A percentile compares a stretch with the other conserved stretches of the same genome.
Evolutionary conservation across 2,797 vertebrate species (phyloP).

Genomic region (Setipinna tenuifilis): DNA sequence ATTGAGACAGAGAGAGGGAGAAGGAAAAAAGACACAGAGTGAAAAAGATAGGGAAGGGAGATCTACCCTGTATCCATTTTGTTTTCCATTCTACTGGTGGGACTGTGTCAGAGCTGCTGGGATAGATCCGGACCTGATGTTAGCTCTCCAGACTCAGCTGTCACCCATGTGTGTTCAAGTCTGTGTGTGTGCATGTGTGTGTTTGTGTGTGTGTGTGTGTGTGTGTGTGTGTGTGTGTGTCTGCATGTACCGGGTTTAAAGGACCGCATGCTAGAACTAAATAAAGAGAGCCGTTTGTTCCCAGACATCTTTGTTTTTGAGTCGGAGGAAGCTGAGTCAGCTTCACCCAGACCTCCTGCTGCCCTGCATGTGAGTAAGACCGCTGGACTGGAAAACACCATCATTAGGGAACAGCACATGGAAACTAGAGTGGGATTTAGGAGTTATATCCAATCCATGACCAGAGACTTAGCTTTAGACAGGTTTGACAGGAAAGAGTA

Average conservation of each 20-base stretch:
- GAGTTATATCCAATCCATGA: too few species aligned
- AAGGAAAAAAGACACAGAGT: not conserved
- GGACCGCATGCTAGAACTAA: not conserved
- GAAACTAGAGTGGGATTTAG: not conserved
- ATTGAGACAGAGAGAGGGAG: not conserved
- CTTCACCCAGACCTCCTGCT: not conserved
- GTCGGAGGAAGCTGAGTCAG: constrained; percentile 14
- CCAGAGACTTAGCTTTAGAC: too few species aligned
- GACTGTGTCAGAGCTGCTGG: not conserved
- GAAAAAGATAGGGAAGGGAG: not conserved
- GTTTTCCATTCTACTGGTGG: not conserved
- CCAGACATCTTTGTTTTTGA: constrained; percentile 24
- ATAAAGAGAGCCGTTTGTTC: not conserved
- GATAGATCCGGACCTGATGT: not conserved
- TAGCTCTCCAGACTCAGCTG: not conserved
- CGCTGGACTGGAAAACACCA: not conserved
- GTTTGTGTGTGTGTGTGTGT: constrained; percentile 21
- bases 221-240: constrained; percentile 4
- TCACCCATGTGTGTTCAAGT: not conserved
- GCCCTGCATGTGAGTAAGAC: not conserved
- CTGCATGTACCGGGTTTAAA: not conserved
- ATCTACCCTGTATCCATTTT: not conserved
- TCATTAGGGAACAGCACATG: not conserved
- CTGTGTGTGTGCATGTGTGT: constrained; percentile 1
- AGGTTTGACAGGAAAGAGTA: too few species aligned